A percentile compares a stretch with the other conserved stretches of the same genome.
Evolutionary conservation across 2,113 vertebrate species (phyloP).

Genomic region (Cyanoramphus novaezelandiae): DNA sequence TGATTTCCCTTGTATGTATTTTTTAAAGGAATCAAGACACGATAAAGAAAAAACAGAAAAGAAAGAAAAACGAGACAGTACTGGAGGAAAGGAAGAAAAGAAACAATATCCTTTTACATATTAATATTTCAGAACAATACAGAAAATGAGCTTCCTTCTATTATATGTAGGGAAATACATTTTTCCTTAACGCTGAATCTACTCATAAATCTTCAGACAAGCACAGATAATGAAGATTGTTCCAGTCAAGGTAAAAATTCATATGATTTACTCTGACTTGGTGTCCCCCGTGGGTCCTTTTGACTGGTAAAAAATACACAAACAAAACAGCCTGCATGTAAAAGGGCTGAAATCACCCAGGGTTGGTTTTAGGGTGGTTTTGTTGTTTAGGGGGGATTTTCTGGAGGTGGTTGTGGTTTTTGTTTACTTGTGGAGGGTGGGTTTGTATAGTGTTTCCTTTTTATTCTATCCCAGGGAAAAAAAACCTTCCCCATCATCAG

Average conservation of each 20-base stretch:
- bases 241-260: conserved; percentile 72
- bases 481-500: background rate
- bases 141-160: background rate
- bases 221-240: conserved; percentile 87
- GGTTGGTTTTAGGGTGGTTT: background rate
- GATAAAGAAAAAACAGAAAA: conserved; percentile 94
- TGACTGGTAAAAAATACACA: background rate
- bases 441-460: background rate
- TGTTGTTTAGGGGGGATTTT: background rate
- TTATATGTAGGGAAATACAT: background rate
- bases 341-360: background rate
- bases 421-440: background rate
- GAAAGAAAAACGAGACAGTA: conserved; percentile 90
- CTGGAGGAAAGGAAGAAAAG: conserved; percentile 90
- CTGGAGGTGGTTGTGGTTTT: background rate
- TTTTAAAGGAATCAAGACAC: conserved; percentile 85
- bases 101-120: conserved; percentile 92
- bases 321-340: background rate
- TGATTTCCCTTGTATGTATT: background rate
- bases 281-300: fast-evolving
- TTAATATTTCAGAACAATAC: background rate
- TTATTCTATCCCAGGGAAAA: background rate
- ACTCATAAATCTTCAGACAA: conserved; percentile 95
- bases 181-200: conserved; percentile 78
- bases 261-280: background rate